These are phyloP conservation scores for Branchipolynoe longqiensis DNA, from an alignment of 2,888 invertebrate genomes.

Conservation along the genomic window DNA sequence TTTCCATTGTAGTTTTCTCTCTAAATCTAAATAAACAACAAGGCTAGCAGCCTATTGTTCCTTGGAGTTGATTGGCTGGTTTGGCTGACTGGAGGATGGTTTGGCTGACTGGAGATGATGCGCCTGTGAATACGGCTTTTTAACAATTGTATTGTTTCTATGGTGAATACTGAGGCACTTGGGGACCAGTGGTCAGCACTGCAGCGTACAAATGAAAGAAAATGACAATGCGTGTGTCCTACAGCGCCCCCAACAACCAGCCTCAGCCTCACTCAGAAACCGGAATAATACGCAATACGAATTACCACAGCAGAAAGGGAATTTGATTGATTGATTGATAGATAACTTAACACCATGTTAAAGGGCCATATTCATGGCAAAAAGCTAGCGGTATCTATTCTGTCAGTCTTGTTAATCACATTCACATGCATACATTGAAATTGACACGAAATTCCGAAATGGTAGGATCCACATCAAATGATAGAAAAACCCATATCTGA, in stretches of 20 bases:
- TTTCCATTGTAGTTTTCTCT: conserved; percentile 7
- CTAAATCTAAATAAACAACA: background rate
- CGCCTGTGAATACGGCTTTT: too few relatives aligned
- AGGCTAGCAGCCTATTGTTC: background rate
- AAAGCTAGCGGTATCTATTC: too few relatives aligned
- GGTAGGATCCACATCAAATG: too few relatives aligned
- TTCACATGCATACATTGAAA: too few relatives aligned
- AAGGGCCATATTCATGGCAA: too few relatives aligned
- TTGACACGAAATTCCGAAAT: too few relatives aligned
- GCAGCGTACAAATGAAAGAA: conserved; percentile 21
- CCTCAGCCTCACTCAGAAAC: background rate
- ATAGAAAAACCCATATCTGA: background rate
- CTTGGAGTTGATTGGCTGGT: background rate
- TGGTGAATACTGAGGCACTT: conserved; percentile 5
- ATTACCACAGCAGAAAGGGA: background rate
- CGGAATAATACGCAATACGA: background rate
- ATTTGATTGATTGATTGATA: background rate
- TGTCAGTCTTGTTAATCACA: too few relatives aligned
- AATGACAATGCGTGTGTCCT: background rate
- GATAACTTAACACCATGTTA: background rate
- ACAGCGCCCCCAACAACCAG: background rate
- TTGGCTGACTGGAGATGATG: background rate
- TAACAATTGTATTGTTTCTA: background rate
- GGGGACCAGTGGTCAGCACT: conserved; percentile 3
- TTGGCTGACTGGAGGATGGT: background rate